phyloP scores from a whole-genome alignment of 1,140 invertebrate species.

The Oryctes rhinoceros region DNA sequence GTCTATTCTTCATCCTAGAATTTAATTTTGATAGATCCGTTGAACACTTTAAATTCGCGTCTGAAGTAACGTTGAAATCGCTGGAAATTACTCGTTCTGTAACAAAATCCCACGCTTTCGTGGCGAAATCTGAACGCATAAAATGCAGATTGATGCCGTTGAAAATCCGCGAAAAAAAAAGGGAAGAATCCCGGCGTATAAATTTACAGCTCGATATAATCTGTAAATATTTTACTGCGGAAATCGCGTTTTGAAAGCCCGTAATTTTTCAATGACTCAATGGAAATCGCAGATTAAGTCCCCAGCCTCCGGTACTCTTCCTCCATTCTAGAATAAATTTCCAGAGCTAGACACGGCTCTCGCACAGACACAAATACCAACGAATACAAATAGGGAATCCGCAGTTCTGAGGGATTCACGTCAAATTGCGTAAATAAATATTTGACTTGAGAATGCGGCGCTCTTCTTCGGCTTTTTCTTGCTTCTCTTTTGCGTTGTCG shows the following conservation, averaged over 20 bases:
- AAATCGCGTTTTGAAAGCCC: slow-evolving; percentile 3
- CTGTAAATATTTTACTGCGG: slow-evolving; percentile 3
- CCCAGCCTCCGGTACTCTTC: background rate
- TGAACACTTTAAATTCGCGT: too few species aligned
- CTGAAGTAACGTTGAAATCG: background rate
- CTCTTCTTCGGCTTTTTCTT: background rate
- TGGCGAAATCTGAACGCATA: background rate
- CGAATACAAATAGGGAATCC: background rate
- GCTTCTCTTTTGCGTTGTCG: background rate
- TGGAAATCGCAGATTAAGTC: slow-evolving; percentile 14
- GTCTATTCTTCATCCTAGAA: too few species aligned
- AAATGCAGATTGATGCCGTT: slow-evolving; percentile 9
- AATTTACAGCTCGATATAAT: slow-evolving; percentile 6
- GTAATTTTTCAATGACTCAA: slow-evolving; percentile 15
- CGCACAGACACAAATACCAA: background rate
- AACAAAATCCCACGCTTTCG: background rate
- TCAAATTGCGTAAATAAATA: slow-evolving; percentile 35
- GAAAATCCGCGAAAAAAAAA: background rate
- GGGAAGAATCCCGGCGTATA: background rate
- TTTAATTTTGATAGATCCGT: too few species aligned
- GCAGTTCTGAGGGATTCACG: slow-evolving; percentile 10
- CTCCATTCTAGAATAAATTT: slow-evolving; percentile 9
- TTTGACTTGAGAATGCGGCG: slow-evolving; percentile 10
- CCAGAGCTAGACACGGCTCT: background rate
- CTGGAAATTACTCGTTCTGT: background rate